Conservation (phyloP, 2,113 vertebrate species). For the Gambusia holbrooki region DNA sequence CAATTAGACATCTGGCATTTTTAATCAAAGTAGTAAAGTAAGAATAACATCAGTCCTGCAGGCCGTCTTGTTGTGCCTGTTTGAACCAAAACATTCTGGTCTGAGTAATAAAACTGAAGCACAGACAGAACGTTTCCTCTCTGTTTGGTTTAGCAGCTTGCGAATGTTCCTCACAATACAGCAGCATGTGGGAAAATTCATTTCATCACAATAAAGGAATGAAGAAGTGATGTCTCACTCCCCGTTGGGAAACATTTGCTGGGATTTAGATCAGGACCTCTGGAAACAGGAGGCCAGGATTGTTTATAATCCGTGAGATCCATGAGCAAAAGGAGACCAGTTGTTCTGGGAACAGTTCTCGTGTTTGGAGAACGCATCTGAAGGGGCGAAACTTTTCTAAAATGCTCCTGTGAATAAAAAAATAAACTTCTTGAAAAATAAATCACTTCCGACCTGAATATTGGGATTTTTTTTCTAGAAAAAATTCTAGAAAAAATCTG, state of each 20-base stretch:
- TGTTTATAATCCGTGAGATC: constrained; percentile 35
- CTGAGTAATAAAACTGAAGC: background rate
- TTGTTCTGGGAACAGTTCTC: constrained; percentile 34
- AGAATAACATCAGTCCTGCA: background rate
- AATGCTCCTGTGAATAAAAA: background rate
- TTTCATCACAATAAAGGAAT: constrained; percentile 64
- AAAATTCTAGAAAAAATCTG: too few relatives aligned
- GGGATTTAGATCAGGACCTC: constrained; percentile 18
- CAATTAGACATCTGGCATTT: background rate
- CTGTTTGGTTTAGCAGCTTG: background rate
- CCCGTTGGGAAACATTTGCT: constrained; percentile 57
- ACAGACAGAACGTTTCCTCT: background rate
- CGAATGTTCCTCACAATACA: constrained; percentile 36
- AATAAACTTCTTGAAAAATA: background rate
- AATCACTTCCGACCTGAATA: background rate
- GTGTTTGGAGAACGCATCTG: background rate
- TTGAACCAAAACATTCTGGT: constrained; percentile 14
- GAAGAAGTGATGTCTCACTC: constrained; percentile 51
- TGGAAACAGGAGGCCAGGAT: constrained; percentile 34
- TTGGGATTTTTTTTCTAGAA: background rate
- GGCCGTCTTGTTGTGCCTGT: background rate
- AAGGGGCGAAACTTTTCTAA: background rate
- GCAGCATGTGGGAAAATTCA: constrained; percentile 61
- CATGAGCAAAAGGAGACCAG: constrained; percentile 21
- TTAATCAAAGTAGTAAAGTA: background rate